Base-by-base conservation (phyloP, 2,113 vertebrate genomes). In the Pavo muticus region DNA sequence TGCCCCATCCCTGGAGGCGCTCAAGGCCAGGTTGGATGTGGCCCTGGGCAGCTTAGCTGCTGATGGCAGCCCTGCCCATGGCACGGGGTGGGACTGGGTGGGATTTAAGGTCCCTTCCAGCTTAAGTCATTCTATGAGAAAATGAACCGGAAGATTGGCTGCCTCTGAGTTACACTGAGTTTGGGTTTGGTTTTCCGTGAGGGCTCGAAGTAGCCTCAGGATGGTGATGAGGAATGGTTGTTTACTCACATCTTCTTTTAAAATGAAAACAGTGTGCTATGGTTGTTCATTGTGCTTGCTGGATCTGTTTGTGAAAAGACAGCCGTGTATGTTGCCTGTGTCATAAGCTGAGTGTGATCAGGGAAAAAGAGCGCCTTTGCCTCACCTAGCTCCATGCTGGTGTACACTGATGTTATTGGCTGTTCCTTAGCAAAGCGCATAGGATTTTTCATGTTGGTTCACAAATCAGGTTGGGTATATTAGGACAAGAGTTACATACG, bases 141-240 rank as follows among this genome's bases (percentile, higher is more conserved):
- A 9, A 29, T 40, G 47, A 21, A 78, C 18, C 61, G 24, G 56
- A 63, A 20, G 4, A 13, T 35, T 54, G 50, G 5, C 59, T n/a
- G 27, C 16, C 30, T 70, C 57, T n/a, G 70, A 72, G 61, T 16
- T 63, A 39, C 24, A 27, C 10, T 19, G 37, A 39, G 24, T 63
- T 39, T 37, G 39, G 61, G 16, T 64, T 64, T 64, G 61, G 25
- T 29, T 40, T 40, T 61, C 23, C 39, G 12, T 29, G 25, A 64
- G 39, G 27, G 61, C 39, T 64, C 61, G 29, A 40, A 64, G 61
- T 39, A 64, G 39, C 61, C 25, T 40, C 25, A 29, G 61, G 39
- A 17, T 64, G 37, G 6, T 27, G 29, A 1, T 40, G 6, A 6
- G 4, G 5, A 12, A 7, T 50, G 1, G 0, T 63, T 64, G 21